Evolutionary conservation across 2,888 invertebrate species (phyloP).

Genomic region (Tigriopus californicus): DNA sequence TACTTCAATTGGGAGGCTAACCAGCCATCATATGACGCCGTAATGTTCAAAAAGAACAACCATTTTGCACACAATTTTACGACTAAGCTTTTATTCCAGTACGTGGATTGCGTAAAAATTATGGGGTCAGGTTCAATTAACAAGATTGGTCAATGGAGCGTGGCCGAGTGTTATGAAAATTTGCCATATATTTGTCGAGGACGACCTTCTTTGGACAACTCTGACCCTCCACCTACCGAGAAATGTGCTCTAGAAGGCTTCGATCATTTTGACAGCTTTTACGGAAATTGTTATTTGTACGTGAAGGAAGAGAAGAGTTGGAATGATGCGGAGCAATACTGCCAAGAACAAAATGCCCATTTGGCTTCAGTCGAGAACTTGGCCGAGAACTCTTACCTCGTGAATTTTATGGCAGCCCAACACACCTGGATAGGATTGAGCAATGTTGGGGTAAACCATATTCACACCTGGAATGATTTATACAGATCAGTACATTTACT

Average conservation of each 20-base stretch:
- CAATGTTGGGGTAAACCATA: not conserved
- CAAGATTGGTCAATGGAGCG: constrained; percentile 2
- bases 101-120: not conserved
- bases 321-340: not conserved
- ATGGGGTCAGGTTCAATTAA: not conserved
- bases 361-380: not conserved
- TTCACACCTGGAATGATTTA: not conserved
- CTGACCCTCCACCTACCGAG: not conserved
- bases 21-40: not conserved
- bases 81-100: not conserved
- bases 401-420: not conserved
- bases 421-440: not conserved
- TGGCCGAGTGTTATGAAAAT: not conserved
- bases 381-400: not conserved
- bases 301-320: not conserved
- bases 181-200: constrained; percentile 3
- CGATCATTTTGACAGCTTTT: not conserved
- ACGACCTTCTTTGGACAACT: not conserved
- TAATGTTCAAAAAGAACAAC: no score
- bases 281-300: not conserved
- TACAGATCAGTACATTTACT: no score
- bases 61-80: no score
- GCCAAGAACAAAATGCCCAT: not conserved
- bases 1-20: constrained; percentile 2
- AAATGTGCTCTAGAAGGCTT: not conserved